These are phyloP conservation scores for Nothocercus julius DNA, from an alignment of 2,113 vertebrate genomes.

Conservation along the genomic window DNA sequence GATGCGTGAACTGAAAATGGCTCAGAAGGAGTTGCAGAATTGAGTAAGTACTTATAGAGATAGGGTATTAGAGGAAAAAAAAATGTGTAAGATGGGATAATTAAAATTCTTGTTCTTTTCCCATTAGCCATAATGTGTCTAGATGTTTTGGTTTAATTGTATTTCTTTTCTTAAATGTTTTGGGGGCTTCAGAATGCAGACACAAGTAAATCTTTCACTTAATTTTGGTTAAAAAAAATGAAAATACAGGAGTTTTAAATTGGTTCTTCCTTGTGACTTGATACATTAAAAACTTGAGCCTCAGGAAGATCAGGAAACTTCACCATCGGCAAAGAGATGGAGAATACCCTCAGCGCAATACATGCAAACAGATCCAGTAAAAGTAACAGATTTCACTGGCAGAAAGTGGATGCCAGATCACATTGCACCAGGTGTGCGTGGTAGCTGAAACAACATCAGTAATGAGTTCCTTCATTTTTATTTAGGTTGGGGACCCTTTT, in stretches of 20 bases:
- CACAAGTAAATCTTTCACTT: not conserved
- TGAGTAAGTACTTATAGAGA: not conserved
- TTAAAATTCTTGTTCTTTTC: not conserved
- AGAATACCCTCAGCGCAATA: not conserved
- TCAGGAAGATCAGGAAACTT: not conserved
- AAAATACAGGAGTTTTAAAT: not conserved
- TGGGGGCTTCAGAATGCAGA: not conserved
- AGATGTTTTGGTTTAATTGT: not conserved
- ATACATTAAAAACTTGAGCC: not conserved
- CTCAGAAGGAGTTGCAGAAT: not conserved
- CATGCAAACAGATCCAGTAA: not conserved
- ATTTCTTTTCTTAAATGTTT: not conserved
- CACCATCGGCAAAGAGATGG: not conserved
- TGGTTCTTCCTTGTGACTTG: not conserved
- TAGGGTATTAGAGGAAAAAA: not conserved
- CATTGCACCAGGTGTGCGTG: not conserved
- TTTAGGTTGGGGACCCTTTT: not conserved
- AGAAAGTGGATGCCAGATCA: not conserved
- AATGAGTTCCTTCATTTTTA: not conserved
- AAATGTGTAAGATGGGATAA: not conserved
- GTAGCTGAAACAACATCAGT: not conserved
- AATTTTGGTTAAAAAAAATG: not conserved
- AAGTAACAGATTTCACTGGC: not conserved
- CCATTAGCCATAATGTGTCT: not conserved
- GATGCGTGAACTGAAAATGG: not conserved